Conservation (phyloP, 1,140 invertebrate species). For the Drosophila melanica region DNA sequence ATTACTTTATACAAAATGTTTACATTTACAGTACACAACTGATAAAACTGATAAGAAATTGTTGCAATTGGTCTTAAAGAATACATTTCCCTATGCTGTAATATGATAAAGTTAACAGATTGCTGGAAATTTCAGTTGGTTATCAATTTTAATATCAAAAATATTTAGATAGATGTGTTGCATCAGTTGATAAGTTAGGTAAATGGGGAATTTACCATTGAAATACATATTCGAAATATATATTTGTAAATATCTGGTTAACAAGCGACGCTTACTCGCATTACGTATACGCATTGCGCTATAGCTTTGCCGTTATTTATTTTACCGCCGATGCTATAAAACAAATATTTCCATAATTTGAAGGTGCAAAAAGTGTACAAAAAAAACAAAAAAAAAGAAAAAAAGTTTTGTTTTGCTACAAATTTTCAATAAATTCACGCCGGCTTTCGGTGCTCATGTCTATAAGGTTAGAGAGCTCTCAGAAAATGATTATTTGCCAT, state of each 20-base stretch:
- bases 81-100: slow-evolving; percentile 39
- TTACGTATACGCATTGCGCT: slow-evolving; percentile 23
- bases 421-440: slow-evolving; percentile 21
- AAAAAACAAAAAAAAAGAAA: slow-evolving; percentile 4
- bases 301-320: slow-evolving; percentile 36
- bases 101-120: slow-evolving; percentile 30
- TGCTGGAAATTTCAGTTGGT: slow-evolving; percentile 10
- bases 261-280: not conserved
- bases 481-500: slow-evolving; percentile 37
- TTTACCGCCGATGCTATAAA: slow-evolving; percentile 25
- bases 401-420: slow-evolving; percentile 6
- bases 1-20: slow-evolving; percentile 11
- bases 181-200: slow-evolving; percentile 14
- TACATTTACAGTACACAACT: slow-evolving; percentile 31
- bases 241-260: not conserved
- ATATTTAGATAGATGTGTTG: slow-evolving; percentile 21
- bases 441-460: slow-evolving; percentile 24
- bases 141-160: slow-evolving; percentile 32
- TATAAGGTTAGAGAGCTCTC: slow-evolving; percentile 31
- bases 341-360: slow-evolving; percentile 36
- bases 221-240: not conserved
- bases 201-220: slow-evolving; percentile 1
- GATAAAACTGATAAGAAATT: slow-evolving; percentile 46
- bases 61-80: slow-evolving; percentile 26
- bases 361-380: slow-evolving; percentile 26